Base-by-base conservation (phyloP, 1,140 invertebrate genomes). In the Drosophila pruinosa region DNA sequence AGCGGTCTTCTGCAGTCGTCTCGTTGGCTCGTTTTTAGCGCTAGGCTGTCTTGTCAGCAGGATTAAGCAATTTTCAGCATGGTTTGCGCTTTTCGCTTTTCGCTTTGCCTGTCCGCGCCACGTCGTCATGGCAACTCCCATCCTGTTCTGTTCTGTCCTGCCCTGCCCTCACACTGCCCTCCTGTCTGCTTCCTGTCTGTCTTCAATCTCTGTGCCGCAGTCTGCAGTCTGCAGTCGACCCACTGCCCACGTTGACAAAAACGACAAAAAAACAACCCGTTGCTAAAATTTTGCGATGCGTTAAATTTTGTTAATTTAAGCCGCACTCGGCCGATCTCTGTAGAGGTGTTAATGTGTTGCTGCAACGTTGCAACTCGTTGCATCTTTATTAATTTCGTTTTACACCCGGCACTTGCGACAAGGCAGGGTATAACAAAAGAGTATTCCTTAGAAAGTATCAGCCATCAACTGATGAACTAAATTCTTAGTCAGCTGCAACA, bases 1-100 rank as follows among this genome's bases (percentile, higher is more conserved):
- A 53, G 64, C 65, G 57, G 34, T 62, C 22, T 54, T 68, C 56
- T 62, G 36, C 52, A 28, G 52, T 24, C 62, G 54, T 53, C n/a
- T 31, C 39, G 26, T 28, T 28, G 31, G 34, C 70, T 38, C 41
- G 57, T 76, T 79, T 83, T 85, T 73, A 73, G 73, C 61, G 65
- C 73, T 74, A 71, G 69, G 72, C 67, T 72, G 75, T 75, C 83
- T 82, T 88, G 82, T 82, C 82, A 88, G 82, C 83, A 89, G 82
- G 82, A 88, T 88, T 88, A 88, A 82, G 82, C 83, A 88, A 88
- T 88, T 88, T 88, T 88, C 82, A 88, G 78, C 82, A 67, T 88
- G 78, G 82, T 48, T 88, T 75, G 82, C 70, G 62, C 45, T 71
- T 80, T 79, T 76, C 69, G 43, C 56, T 50, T 68, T 63, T 64